phyloP scores from a whole-genome alignment of 2,797 vertebrate genomes.

The Austrolebias charrua region DNA sequence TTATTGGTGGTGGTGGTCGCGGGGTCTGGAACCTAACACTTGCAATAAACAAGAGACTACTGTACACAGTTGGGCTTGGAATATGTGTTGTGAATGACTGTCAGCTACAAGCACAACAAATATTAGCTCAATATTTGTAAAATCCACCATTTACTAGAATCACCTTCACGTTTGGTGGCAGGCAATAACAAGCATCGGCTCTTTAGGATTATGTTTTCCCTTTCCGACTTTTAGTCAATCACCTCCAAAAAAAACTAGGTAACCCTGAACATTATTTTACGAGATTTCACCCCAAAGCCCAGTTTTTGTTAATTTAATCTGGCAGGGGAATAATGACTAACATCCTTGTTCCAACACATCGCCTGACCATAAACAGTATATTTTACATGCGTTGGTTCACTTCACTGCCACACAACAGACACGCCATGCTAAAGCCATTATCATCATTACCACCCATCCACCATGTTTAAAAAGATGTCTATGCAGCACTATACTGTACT shows the following conservation, averaged over 20 bases:
- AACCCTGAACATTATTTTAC: neutral
- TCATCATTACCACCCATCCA: constrained; percentile 53
- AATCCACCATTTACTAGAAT: too few species aligned
- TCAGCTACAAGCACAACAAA: too few species aligned
- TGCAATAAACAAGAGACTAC: too few species aligned
- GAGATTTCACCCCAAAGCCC: neutral
- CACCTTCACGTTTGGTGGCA: too few species aligned
- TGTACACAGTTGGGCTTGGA: too few species aligned
- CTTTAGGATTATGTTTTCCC: too few species aligned
- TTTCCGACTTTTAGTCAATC: neutral
- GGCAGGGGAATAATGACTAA: neutral
- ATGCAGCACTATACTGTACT: constrained; percentile 68
- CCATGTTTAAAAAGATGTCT: constrained; percentile 51
- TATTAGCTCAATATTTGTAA: too few species aligned
- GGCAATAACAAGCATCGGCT: too few species aligned
- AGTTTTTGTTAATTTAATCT: neutral
- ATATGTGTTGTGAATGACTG: too few species aligned
- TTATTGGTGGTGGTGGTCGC: too few species aligned
- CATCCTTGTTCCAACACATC: constrained; percentile 2
- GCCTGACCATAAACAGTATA: constrained; percentile 9
- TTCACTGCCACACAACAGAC: constrained; percentile 35
- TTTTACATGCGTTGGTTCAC: constrained; percentile 24
- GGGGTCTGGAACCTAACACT: too few species aligned
- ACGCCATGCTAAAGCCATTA: constrained; percentile 44
- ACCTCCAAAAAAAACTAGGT: neutral